Conservation (phyloP, 37 sponge, comb jelly and placozoan species). For the Cliona cf. orientalis region DNA sequence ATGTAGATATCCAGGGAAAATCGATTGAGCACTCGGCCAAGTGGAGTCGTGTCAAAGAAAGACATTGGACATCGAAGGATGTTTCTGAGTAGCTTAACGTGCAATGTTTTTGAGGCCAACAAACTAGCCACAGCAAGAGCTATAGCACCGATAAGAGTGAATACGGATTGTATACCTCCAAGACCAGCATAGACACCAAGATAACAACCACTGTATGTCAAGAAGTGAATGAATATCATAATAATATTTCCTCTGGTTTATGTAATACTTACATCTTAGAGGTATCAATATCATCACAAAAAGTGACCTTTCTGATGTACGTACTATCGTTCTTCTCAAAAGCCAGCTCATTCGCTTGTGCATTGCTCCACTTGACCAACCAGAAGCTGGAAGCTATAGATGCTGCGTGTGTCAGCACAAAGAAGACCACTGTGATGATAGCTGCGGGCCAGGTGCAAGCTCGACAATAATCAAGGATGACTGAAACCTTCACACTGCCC, state of each 20-base stretch:
- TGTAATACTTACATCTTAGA: neutral
- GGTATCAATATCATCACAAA: neutral
- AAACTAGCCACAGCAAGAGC: conserved; percentile 75
- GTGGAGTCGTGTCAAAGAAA: conserved; percentile 95
- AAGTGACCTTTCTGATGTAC: neutral
- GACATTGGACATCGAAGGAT: conserved; percentile 89
- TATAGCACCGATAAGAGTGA: conserved; percentile 55
- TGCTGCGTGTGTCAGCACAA: conserved; percentile 30
- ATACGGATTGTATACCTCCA: conserved; percentile 58
- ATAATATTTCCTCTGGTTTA: too few species aligned
- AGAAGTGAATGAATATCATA: conserved; percentile 39
- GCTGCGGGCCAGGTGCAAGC: conserved; percentile 39
- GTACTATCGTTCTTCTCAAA: too few species aligned
- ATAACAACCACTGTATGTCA: conserved; percentile 31
- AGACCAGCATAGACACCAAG: conserved; percentile 78
- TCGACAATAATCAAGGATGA: conserved; percentile 49
- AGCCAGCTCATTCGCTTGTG: conserved; percentile 43
- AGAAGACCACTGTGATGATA: conserved; percentile 49
- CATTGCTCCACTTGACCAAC: conserved; percentile 90
- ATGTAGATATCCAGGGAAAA: conserved; percentile 93
- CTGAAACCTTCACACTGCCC: conserved; percentile 75
- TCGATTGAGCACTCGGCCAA: conserved; percentile 90
- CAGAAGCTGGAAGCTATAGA: conserved; percentile 78
- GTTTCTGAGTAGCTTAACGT: conserved; percentile 60
- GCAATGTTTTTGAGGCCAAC: conserved; percentile 66